phyloP scores from a whole-genome alignment of 2,797 vertebrate genomes.

The Aulostomus chinensis region DNA sequence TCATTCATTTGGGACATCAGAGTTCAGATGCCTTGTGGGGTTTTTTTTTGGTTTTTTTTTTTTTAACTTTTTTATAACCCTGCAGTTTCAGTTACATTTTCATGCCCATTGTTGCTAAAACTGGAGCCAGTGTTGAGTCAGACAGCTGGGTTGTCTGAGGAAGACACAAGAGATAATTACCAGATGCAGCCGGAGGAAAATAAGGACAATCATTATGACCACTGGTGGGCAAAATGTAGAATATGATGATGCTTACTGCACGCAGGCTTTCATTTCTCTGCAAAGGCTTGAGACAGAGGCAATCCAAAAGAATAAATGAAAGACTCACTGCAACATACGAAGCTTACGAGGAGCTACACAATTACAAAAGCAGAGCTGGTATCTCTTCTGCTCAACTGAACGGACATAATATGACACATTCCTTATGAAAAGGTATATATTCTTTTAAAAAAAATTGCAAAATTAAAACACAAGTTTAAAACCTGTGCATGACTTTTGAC shows the following conservation, averaged over 20 bases:
- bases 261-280: constrained; percentile 21
- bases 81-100: constrained; percentile 4
- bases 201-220: constrained; percentile 25
- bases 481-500: background rate
- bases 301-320: constrained; percentile 2
- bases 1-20: background rate
- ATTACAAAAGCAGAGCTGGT: no score
- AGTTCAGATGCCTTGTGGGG: background rate
- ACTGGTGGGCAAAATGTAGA: constrained; percentile 15
- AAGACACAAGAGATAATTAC: constrained; percentile 13
- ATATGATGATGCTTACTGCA: constrained; percentile 23
- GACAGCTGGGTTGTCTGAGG: constrained; percentile 13
- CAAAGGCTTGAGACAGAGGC: constrained; percentile 13
- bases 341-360: no score
- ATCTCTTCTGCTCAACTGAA: background rate
- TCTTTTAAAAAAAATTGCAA: no score
- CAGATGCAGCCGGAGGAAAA: constrained; percentile 17
- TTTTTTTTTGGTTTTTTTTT: no score
- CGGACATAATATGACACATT: no score
- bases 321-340: background rate
- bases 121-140: constrained; percentile 7
- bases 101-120: constrained; percentile 3
- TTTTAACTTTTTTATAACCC: no score
- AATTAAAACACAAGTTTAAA: no score
- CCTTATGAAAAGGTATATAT: no score